These are phyloP conservation scores for Drymodes brunneopygia DNA, from an alignment of 2,113 vertebrate species.

Conservation along the genomic window DNA sequence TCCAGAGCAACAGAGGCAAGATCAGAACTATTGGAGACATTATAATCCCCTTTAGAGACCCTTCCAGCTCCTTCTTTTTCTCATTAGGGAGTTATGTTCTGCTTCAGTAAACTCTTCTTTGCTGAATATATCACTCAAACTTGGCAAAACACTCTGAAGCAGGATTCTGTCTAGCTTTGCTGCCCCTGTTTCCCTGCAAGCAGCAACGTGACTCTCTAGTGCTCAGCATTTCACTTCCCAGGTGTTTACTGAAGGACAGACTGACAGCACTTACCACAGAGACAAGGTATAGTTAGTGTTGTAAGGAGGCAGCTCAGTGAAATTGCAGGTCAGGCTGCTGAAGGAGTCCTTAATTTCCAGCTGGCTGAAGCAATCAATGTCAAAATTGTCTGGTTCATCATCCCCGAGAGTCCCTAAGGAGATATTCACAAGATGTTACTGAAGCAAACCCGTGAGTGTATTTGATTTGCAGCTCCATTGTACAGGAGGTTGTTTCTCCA, in stretches of 20 bases:
- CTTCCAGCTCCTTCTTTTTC: not conserved
- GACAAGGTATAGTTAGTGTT: constrained; percentile 50
- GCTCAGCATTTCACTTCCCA: not conserved
- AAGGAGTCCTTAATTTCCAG: constrained; percentile 22
- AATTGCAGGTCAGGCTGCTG: constrained; percentile 66
- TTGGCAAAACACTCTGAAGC: not conserved
- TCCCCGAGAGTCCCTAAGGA: constrained; percentile 62
- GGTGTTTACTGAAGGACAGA: not conserved
- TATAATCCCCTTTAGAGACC: not conserved
- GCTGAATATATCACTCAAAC: not conserved
- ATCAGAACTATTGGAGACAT: not conserved
- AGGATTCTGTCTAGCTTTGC: not conserved
- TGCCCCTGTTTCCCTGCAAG: not conserved
- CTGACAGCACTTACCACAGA: constrained; percentile 63
- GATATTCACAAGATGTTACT: not conserved
- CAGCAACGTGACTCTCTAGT: not conserved
- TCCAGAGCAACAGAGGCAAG: not conserved
- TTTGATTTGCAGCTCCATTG: not conserved
- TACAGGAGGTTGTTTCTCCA: not conserved
- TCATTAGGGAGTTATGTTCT: not conserved
- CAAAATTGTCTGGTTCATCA: constrained; percentile 61
- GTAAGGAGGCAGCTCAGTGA: constrained; percentile 32
- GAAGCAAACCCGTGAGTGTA: not conserved
- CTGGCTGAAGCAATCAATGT: constrained; percentile 70
- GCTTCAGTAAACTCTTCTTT: not conserved